phyloP scores from a whole-genome alignment of 2,888 invertebrate species.

The Drosophila longiperda region DNA sequence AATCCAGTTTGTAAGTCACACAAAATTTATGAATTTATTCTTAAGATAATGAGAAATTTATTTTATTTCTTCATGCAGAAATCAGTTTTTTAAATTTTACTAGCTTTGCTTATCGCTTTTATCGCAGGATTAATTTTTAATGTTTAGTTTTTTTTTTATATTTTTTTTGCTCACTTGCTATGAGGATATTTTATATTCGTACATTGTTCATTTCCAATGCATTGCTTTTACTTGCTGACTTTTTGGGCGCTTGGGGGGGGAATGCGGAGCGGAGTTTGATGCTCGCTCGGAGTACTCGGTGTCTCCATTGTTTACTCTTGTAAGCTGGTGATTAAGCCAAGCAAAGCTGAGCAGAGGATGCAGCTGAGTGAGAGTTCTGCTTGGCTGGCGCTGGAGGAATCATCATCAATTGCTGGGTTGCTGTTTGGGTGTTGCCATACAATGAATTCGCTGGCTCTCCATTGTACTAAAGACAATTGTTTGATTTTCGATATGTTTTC shows the following conservation, averaged over 20 bases:
- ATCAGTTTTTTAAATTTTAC: not conserved
- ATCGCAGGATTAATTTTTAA: not conserved
- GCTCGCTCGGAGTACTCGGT: conserved; percentile 1
- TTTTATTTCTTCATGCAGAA: not conserved
- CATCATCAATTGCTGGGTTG: conserved; percentile 56
- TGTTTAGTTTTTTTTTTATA: not conserved
- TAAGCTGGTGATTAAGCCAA: conserved; percentile 80
- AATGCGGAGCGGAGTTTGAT: not conserved
- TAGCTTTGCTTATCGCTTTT: not conserved
- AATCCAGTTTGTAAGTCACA: not conserved
- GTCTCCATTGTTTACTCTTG: conserved; percentile 71
- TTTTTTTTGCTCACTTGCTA: not conserved
- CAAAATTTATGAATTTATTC: not conserved
- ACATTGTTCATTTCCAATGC: conserved; percentile 27
- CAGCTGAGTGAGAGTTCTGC: not conserved
- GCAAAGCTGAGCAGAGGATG: conserved; percentile 38
- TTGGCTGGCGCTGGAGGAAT: conserved; percentile 29
- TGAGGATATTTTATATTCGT: conserved; percentile 47
- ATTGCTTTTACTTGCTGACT: conserved; percentile 58
- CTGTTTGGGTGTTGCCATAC: conserved; percentile 50
- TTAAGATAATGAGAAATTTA: not conserved
- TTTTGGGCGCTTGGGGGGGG: conserved; percentile 25
- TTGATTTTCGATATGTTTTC: conserved; percentile 77
- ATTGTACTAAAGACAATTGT: conserved; percentile 77
- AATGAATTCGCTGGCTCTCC: conserved; percentile 58